phyloP scores from a whole-genome alignment of 2,797 vertebrate genomes.

The Thunnus albacares region DNA sequence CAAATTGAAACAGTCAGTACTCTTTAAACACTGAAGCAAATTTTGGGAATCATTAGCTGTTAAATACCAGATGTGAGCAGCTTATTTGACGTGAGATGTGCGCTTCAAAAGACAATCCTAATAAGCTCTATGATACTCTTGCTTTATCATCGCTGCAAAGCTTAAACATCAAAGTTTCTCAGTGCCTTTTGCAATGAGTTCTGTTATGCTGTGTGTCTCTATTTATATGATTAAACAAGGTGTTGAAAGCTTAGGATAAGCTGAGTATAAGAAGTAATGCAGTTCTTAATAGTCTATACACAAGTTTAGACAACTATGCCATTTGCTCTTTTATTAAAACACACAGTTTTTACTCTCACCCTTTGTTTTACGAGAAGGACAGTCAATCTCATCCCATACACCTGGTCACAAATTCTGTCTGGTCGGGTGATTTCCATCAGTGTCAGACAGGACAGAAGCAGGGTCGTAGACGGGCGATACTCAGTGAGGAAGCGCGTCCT shows the following conservation, averaged over 20 bases:
- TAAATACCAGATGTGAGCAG: slow-evolving; percentile 9
- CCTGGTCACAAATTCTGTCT: slow-evolving; percentile 26
- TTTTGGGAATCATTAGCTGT: slow-evolving; percentile 1
- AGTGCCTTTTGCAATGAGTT: slow-evolving; percentile 7
- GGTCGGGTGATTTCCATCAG: slow-evolving; percentile 36
- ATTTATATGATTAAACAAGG: slow-evolving; percentile 27
- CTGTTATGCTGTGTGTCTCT: slow-evolving; percentile 18
- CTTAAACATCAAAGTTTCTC: slow-evolving; percentile 30
- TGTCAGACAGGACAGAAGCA: slow-evolving; percentile 41
- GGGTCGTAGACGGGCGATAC: slow-evolving; percentile 48
- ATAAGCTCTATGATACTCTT: slow-evolving; percentile 15
- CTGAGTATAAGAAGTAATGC: not conserved
- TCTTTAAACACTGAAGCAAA: not conserved
- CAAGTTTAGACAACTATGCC: slow-evolving; percentile 13
- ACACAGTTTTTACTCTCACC: not conserved
- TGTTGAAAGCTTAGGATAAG: slow-evolving; percentile 29
- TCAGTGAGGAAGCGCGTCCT: slow-evolving; percentile 18
- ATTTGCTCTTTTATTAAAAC: slow-evolving; percentile 6
- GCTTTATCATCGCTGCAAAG: slow-evolving; percentile 8
- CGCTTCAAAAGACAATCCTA: slow-evolving; percentile 34
- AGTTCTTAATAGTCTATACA: not conserved
- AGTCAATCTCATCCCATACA: slow-evolving; percentile 13
- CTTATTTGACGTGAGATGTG: slow-evolving; percentile 19
- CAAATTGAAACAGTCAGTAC: slow-evolving; percentile 71
- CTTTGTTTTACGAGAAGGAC: slow-evolving; percentile 14